These are phyloP conservation scores for Rhinella marina DNA, from an alignment of 2,797 vertebrate species.

Conservation along the genomic window DNA sequence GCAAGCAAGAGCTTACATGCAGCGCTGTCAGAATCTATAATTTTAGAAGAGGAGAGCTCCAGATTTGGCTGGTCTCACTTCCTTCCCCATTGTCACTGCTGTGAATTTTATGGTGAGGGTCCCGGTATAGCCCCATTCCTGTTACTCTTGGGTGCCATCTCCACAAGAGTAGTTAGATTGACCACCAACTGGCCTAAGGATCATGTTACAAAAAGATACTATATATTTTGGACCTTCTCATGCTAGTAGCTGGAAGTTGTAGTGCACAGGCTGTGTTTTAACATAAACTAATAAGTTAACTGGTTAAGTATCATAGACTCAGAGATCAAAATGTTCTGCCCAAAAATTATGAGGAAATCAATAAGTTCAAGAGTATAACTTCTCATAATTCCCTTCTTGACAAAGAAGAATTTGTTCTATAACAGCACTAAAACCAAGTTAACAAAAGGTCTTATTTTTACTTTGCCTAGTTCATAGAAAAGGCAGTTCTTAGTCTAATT, in stretches of 20 bases:
- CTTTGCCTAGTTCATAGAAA: neutral
- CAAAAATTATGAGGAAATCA: neutral
- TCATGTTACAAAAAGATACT: too few relatives aligned
- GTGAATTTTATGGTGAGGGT: too few relatives aligned
- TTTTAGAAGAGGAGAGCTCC: too few relatives aligned
- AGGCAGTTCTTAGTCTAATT: neutral
- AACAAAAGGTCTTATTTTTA: neutral
- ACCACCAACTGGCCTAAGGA: too few relatives aligned
- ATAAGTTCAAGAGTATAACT: neutral
- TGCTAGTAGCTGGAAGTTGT: neutral
- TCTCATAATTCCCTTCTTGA: neutral
- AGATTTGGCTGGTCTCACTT: too few relatives aligned
- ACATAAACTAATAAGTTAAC: neutral
- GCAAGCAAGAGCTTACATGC: too few relatives aligned
- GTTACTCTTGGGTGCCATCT: too few relatives aligned
- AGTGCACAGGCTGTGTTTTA: neutral
- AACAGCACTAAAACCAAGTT: neutral
- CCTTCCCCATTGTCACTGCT: too few relatives aligned
- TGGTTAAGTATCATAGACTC: neutral
- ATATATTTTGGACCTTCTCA: neutral
- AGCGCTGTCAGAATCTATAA: too few relatives aligned
- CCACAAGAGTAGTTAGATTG: too few relatives aligned
- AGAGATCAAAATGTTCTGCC: neutral
- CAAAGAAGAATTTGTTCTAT: slow-evolving; percentile 13
- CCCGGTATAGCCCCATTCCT: too few relatives aligned